These are phyloP conservation scores for Eurytemora carolleeae DNA, from an alignment of 1,140 invertebrate species.

Conservation along the genomic window DNA sequence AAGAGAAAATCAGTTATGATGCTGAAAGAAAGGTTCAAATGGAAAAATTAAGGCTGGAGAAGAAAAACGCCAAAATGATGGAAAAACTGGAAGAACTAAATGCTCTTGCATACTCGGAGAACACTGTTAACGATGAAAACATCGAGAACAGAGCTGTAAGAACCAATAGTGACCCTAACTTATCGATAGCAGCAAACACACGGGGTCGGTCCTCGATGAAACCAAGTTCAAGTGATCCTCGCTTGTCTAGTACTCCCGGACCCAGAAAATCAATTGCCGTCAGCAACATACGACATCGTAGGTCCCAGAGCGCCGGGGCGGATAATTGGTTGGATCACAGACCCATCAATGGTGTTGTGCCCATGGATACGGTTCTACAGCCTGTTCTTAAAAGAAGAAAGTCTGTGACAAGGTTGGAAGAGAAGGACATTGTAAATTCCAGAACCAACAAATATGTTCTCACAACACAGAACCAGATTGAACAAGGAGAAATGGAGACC, in stretches of 20 bases:
- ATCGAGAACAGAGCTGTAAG: background rate
- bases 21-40: too few species aligned
- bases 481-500: conserved; percentile 75
- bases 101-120: too few species aligned
- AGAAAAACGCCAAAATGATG: too few species aligned
- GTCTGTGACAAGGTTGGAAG: conserved; percentile 54
- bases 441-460: conserved; percentile 72
- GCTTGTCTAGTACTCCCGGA: conserved; percentile 10
- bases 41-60: too few species aligned
- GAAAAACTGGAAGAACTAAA: too few species aligned
- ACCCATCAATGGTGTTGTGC: conserved; percentile 34
- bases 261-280: conserved; percentile 27
- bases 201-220: background rate
- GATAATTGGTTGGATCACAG: conserved; percentile 73
- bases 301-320: conserved; percentile 51
- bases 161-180: background rate
- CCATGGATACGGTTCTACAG: conserved; percentile 51
- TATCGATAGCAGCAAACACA: too few species aligned
- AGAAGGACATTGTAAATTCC: conserved; percentile 45
- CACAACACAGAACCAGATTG: conserved; percentile 70
- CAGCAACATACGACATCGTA: conserved; percentile 46
- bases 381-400: conserved; percentile 58
- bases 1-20: too few species aligned
- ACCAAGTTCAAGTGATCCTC: background rate
- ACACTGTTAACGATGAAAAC: background rate